Evolutionary conservation across 2,797 vertebrate genomes (phyloP).

Genomic region (Gadopsis bispinosus): DNA sequence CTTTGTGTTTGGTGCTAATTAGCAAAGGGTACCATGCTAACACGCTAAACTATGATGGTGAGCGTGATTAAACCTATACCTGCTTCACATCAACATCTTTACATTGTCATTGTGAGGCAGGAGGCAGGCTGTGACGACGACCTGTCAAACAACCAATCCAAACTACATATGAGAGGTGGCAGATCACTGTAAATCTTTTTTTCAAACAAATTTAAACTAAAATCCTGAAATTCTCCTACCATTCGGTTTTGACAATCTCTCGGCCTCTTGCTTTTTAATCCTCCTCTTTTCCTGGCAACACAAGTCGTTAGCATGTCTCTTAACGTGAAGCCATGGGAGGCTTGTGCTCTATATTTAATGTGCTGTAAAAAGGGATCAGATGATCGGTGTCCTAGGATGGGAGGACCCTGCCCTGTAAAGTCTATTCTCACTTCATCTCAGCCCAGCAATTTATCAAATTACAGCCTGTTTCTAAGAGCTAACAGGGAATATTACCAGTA

Average conservation of each 20-base stretch:
- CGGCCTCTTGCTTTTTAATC: slow-evolving; percentile 37
- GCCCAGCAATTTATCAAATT: slow-evolving; percentile 81
- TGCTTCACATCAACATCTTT: too few relatives aligned
- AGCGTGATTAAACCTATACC: not conserved
- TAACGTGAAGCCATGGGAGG: slow-evolving; percentile 46
- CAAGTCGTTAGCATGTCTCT: slow-evolving; percentile 61
- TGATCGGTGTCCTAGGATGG: slow-evolving; percentile 72
- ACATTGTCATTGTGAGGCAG: too few relatives aligned
- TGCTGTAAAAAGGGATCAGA: slow-evolving; percentile 71
- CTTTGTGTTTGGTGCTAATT: too few relatives aligned
- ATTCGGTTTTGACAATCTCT: slow-evolving; percentile 15
- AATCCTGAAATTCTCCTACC: slow-evolving; percentile 6
- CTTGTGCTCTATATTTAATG: slow-evolving; percentile 74
- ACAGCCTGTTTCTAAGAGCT: slow-evolving; percentile 75
- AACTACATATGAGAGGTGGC: slow-evolving; percentile 5
- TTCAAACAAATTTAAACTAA: slow-evolving; percentile 35
- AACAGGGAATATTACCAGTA: slow-evolving; percentile 76
- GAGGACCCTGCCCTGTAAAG: slow-evolving; percentile 75
- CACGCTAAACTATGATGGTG: not conserved
- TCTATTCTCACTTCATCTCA: slow-evolving; percentile 84
- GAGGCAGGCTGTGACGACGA: not conserved
- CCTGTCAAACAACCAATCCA: not conserved
- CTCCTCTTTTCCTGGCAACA: slow-evolving; percentile 42
- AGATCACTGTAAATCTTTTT: slow-evolving; percentile 4
- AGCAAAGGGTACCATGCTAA: too few relatives aligned